Evolutionary conservation across 2,888 invertebrate species (phyloP).

Genomic region (Drosophila picticornis): DNA sequence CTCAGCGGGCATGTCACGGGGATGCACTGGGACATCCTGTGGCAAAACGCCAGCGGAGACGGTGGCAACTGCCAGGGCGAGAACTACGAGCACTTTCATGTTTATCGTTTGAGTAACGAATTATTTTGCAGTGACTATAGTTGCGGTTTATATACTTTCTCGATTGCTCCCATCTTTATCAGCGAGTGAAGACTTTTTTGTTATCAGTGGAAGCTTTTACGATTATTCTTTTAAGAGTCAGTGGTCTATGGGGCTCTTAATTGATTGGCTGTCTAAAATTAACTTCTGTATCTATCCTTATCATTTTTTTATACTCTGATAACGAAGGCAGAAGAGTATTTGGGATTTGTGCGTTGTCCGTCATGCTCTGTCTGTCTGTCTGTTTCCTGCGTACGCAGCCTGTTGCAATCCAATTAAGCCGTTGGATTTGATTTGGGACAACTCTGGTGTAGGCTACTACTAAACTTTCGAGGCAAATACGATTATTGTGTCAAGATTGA

Average conservation of each 20-base stretch:
- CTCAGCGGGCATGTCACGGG: slow-evolving; percentile 50
- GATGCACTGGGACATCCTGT: slow-evolving; percentile 57
- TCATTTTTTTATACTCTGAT: background rate
- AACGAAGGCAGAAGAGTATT: background rate
- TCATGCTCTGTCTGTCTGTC: background rate
- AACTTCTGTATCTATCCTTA: slow-evolving; percentile 16
- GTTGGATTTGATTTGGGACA: background rate
- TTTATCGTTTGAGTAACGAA: slow-evolving; percentile 50
- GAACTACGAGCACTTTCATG: slow-evolving; percentile 72
- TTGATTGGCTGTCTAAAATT: background rate
- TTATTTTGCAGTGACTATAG: slow-evolving; percentile 21
- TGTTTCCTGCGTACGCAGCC: background rate
- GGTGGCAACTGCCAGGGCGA: slow-evolving; percentile 67
- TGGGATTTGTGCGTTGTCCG: background rate
- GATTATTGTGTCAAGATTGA: background rate
- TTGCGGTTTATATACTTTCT: slow-evolving; percentile 25
- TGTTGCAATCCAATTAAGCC: background rate
- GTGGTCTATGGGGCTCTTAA: slow-evolving; percentile 5
- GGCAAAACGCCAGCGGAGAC: slow-evolving; percentile 66
- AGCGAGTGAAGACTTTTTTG: background rate
- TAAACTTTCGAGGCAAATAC: background rate
- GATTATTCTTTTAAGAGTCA: background rate
- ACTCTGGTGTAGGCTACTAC: background rate
- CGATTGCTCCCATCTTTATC: slow-evolving; percentile 14
- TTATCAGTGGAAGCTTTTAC: slow-evolving; percentile 15